Evolutionary conservation across 1,140 invertebrate genomes (phyloP), one percentile per base, ranked within the genome.

Genomic region (Tetragonula clypearis): DNA sequence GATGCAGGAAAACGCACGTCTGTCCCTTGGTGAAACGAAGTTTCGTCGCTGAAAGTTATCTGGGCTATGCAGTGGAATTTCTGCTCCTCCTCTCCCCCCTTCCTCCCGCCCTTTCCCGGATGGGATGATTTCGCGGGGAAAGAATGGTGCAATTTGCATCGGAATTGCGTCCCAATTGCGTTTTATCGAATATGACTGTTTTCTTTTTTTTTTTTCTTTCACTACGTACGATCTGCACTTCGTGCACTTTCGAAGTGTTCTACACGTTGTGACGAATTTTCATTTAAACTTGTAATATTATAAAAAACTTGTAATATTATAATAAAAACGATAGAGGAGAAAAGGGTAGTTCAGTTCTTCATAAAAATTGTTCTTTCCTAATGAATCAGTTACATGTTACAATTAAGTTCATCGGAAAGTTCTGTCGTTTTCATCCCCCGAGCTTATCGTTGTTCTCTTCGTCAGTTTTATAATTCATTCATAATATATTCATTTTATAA

Each of bases 101-200:
- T 30, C 21, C 26, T 3, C 49, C 6, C 41, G 5, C 14, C 26
- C 14, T 26, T 23, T 60, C 23, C 21, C 73, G 53, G 55, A 30
- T 58, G 56, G n/a, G 55, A 12, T 14, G 35, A 76, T 76, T 76
- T 60, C 21, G 55, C 5, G 56, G 56, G 56, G 9, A 23, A 76
- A 76, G 55, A 58, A 60, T 9, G 26, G 30, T 6, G 30, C 56
- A 26, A 58, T 75, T 75, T 75, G 55, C 73, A 75, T 75, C 26
- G 55, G 74, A 60, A 76, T 58, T 76, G 74, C 56, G 30, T 35
- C 21, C 56, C 30, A 60, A 35, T 76, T 41, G 74, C 49, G 21
- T 35, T 23, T 30, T 21, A 21, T 30, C 14, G 17, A 8, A 17
- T 9, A 17, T 26, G n/a, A 17, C 1, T 66, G 14, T 1, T 19